These are phyloP conservation scores for Oncorhynchus nerka DNA, from an alignment of 2,113 vertebrate species.

Conservation along the genomic window DNA sequence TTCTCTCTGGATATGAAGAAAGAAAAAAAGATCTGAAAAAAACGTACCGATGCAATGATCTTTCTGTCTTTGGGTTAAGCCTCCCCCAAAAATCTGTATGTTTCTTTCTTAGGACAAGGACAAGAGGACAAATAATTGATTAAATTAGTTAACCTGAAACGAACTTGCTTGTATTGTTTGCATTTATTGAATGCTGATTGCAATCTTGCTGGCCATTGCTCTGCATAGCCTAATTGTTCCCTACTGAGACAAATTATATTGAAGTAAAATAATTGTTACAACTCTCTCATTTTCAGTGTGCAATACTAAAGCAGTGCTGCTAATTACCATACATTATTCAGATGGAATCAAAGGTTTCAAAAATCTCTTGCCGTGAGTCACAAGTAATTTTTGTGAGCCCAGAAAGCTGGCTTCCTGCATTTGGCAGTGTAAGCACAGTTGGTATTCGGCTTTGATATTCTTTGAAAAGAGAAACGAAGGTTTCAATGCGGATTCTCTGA, in stretches of 20 bases:
- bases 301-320: conserved; percentile 17
- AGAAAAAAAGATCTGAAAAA: not conserved
- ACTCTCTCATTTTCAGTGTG: conserved; percentile 17
- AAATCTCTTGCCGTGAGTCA: conserved; percentile 38
- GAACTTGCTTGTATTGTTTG: too few relatives aligned
- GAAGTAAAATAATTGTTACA: conserved; percentile 25
- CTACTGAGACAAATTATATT: conserved; percentile 1
- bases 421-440: conserved; percentile 32
- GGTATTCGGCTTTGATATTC: conserved; percentile 29
- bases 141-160: not conserved
- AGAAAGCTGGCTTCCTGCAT: conserved; percentile 22
- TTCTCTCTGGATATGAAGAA: not conserved
- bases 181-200: too few relatives aligned
- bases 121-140: not conserved
- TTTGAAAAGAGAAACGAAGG: conserved; percentile 13
- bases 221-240: not conserved
- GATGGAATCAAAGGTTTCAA: conserved; percentile 43
- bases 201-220: not conserved
- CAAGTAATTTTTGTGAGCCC: conserved; percentile 35
- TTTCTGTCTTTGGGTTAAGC: not conserved
- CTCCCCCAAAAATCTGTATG: not conserved
- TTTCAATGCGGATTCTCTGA: conserved; percentile 36
- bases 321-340: conserved; percentile 51
- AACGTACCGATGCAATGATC: not conserved
- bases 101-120: not conserved